phyloP scores from a whole-genome alignment of 2,888 invertebrate species.

The Aporophyla nigra region DNA sequence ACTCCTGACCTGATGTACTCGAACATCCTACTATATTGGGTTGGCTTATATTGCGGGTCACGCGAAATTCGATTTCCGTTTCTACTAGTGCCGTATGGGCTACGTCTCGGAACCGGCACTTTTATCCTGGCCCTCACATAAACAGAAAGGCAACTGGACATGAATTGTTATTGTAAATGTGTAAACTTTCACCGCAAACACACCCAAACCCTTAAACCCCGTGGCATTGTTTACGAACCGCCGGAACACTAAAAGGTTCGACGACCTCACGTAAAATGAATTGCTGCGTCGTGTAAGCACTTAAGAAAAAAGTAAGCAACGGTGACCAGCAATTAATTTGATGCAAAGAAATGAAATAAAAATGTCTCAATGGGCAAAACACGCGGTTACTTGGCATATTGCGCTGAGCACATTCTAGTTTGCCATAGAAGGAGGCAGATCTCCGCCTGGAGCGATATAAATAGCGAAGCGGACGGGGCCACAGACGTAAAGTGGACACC shows the following conservation, averaged over 20 bases:
- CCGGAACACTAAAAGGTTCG: slow-evolving; percentile 81
- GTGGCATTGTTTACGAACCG: slow-evolving; percentile 80
- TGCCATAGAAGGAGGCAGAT: slow-evolving; percentile 87
- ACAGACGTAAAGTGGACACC: slow-evolving; percentile 87
- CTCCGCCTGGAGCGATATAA: slow-evolving; percentile 85
- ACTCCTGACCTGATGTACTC: slow-evolving; percentile 76
- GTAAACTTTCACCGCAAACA: slow-evolving; percentile 75
- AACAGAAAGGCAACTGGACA: slow-evolving; percentile 53
- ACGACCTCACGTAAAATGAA: slow-evolving; percentile 78
- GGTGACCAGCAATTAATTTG: slow-evolving; percentile 72
- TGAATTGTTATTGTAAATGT: slow-evolving; percentile 73
- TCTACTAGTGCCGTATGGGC: slow-evolving; percentile 69
- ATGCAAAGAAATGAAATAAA: slow-evolving; percentile 81
- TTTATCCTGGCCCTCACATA: slow-evolving; percentile 64
- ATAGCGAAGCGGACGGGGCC: slow-evolving; percentile 82
- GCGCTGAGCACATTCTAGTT: slow-evolving; percentile 82
- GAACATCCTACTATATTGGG: slow-evolving; percentile 75
- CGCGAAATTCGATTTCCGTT: slow-evolving; percentile 80
- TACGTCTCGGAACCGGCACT: slow-evolving; percentile 58
- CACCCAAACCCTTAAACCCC: slow-evolving; percentile 75
- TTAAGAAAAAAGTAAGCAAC: slow-evolving; percentile 73
- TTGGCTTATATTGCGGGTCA: slow-evolving; percentile 71
- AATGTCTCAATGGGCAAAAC: slow-evolving; percentile 80
- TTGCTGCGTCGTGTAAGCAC: slow-evolving; percentile 70
- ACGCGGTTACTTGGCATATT: slow-evolving; percentile 81